Evolutionary conservation across 2,113 vertebrate species (phyloP).

Genomic region (Crypturellus undulatus): DNA sequence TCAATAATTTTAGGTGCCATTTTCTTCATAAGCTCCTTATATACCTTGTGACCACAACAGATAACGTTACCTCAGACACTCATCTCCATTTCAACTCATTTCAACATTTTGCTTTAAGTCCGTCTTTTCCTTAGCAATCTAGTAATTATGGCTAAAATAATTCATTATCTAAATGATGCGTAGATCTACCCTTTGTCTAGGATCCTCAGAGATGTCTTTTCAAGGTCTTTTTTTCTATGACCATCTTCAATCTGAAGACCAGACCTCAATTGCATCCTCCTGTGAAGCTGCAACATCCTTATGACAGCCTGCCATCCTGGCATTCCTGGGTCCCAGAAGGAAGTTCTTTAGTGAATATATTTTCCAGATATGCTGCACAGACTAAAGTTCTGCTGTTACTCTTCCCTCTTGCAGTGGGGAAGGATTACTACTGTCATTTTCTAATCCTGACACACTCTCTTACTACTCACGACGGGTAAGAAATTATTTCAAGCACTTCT

Average conservation of each 20-base stretch:
- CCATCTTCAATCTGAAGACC: neutral
- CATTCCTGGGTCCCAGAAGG: neutral
- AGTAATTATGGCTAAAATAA: neutral
- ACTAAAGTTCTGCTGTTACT: neutral
- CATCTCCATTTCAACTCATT: neutral
- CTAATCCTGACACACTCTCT: neutral
- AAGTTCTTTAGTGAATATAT: neutral
- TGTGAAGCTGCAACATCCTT: neutral
- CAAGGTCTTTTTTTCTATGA: neutral
- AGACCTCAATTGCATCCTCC: neutral
- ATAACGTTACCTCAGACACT: neutral
- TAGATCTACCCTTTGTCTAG: neutral
- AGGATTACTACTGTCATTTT: neutral
- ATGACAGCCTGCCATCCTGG: neutral
- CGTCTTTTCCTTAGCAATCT: neutral
- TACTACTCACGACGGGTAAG: neutral
- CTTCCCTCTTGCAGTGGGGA: neutral
- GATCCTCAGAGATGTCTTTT: neutral
- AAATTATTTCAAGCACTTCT: neutral
- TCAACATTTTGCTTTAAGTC: neutral
- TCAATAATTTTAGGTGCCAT: neutral
- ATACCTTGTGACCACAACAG: neutral
- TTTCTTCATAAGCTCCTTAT: neutral
- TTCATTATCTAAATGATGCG: neutral
- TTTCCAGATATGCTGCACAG: neutral